phyloP scores from a whole-genome alignment of 2,113 vertebrate genomes.

The Ardeotis arabs region DNA sequence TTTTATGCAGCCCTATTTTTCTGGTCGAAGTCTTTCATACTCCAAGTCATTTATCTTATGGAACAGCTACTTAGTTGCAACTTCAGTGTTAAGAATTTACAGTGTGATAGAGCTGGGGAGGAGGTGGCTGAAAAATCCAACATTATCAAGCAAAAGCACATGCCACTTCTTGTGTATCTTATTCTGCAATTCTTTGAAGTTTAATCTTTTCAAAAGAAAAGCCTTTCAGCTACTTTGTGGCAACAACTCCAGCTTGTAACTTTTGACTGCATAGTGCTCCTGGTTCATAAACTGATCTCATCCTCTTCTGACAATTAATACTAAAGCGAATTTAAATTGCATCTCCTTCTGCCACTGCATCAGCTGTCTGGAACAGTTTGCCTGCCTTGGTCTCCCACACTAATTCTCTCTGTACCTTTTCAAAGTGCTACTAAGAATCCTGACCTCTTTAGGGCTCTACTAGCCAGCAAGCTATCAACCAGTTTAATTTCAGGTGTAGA shows the following conservation, averaged over 20 bases:
- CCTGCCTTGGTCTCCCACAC: slow-evolving; percentile 41
- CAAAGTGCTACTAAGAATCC: slow-evolving; percentile 33
- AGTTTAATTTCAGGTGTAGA: neutral
- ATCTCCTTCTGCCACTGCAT: slow-evolving; percentile 12
- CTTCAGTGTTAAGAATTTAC: slow-evolving; percentile 64
- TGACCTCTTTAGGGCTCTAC: slow-evolving; percentile 35
- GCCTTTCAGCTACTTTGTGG: slow-evolving; percentile 72
- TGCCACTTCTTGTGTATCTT: slow-evolving; percentile 67
- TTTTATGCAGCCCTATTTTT: slow-evolving; percentile 3
- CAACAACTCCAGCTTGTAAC: slow-evolving; percentile 65
- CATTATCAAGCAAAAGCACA: slow-evolving; percentile 64
- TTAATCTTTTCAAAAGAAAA: slow-evolving; percentile 74
- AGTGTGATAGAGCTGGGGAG: neutral
- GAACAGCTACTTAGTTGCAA: slow-evolving; percentile 63
- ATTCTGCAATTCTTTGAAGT: slow-evolving; percentile 74
- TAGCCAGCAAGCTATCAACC: neutral
- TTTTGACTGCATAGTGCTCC: slow-evolving; percentile 50
- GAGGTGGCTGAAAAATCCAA: slow-evolving; percentile 56
- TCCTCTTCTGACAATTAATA: slow-evolving; percentile 70
- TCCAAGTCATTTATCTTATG: slow-evolving; percentile 61
- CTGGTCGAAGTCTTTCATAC: slow-evolving; percentile 26
- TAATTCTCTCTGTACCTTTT: slow-evolving; percentile 46
- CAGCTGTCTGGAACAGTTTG: slow-evolving; percentile 40
- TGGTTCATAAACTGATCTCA: slow-evolving; percentile 67
- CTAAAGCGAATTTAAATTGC: slow-evolving; percentile 63